Base-by-base conservation (phyloP, 2,888 invertebrate genomes). In the Eristalis pertinax region DNA sequence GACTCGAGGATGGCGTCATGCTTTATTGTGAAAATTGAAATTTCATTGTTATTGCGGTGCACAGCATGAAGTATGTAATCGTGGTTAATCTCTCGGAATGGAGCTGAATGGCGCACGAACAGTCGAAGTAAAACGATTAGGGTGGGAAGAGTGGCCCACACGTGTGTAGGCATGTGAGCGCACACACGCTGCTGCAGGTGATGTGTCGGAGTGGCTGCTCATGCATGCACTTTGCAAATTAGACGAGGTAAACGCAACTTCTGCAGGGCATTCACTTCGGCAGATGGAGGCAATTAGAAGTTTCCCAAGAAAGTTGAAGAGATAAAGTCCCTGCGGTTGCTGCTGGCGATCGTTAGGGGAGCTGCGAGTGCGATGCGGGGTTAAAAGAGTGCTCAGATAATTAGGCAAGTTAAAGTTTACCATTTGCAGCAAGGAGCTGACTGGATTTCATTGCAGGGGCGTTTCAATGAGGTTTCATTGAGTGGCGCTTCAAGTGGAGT, bases 21-120 rank as follows among this genome's bases (percentile, higher is more conserved):
- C 58, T 81, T 69, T 81, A 41, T 87, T 87, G 87, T 79, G 87
- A 73, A 87, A 79, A 87, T 87, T 84, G 79, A 84, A 87, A 76
- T 84, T 87, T 87, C 79, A 84, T 84, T 72, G 79, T 79, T 83
- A 72, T 74, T 74, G 74, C 63, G 64, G 64, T 72, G 56, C 79
- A 50, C 50, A 70, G 73, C 43, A 68, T 72, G 78, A 69, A 79
- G 72, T 60, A 60, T 60, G 60, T 83, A 68, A 77, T 83, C 67
- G 78, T 65, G 84, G 83, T 79, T 75, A 87, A 79, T 87, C 67
- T 75, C 63, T 68, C 43, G 68, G 29, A 60, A 76, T 72, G 41
- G 72, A 84, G 63, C 68, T 76, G 19, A 64, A 69, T 15, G 41
- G 19, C 41, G 35, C 58, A 38, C 50, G 50, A 50, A 11, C 26